These are phyloP conservation scores for Emesis furor DNA, from an alignment of 2,888 invertebrate species.

Conservation along the genomic window DNA sequence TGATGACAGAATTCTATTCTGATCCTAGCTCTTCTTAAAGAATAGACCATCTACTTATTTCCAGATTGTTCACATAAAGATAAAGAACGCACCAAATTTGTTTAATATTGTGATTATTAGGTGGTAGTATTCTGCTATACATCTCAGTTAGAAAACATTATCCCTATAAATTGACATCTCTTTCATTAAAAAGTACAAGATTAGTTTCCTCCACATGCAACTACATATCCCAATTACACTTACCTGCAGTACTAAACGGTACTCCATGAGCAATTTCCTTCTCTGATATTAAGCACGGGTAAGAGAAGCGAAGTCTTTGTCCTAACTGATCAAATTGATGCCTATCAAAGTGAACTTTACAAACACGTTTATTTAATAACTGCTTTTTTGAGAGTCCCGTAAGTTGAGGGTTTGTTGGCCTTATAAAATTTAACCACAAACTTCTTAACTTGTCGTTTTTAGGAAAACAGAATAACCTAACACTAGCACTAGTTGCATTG, in stretches of 20 bases:
- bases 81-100: too few relatives aligned
- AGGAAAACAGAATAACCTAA: constrained; percentile 2
- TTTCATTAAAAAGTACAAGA: too few relatives aligned
- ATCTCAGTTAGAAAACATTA: too few relatives aligned
- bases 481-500: constrained; percentile 15
- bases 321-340: neutral
- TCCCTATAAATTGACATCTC: too few relatives aligned
- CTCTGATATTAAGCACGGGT: neutral
- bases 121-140: too few relatives aligned
- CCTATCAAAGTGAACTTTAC: constrained; percentile 4
- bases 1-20: too few relatives aligned
- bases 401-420: constrained; percentile 2
- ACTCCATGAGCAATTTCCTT: constrained; percentile 3
- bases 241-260: neutral
- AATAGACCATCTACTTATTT: too few relatives aligned
- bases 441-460: constrained; percentile 14
- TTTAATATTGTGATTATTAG: too few relatives aligned
- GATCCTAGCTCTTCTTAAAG: too few relatives aligned
- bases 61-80: too few relatives aligned
- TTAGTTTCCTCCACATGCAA: too few relatives aligned
- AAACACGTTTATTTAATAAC: neutral
- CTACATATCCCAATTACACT: neutral
- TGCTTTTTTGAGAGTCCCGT: constrained; percentile 4
- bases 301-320: constrained; percentile 3
- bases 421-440: constrained; percentile 23